Conservation (phyloP, 1,140 invertebrate species). For the Trachymyrmex septentrionalis region DNA sequence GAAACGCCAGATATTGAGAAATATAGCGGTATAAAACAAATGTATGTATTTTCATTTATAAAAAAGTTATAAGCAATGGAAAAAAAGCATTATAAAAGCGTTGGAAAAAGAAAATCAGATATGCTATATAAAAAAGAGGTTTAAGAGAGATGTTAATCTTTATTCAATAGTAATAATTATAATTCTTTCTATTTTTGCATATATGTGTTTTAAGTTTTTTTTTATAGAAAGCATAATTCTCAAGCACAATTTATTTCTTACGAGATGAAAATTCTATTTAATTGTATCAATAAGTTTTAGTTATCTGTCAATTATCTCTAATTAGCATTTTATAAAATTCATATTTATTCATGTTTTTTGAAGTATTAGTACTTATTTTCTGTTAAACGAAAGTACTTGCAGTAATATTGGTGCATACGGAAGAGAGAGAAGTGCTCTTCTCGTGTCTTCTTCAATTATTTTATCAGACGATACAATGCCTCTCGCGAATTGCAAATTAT, state of each 20-base stretch:
- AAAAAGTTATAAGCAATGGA: too few species aligned
- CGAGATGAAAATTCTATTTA: not conserved
- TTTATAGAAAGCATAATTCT: too few species aligned
- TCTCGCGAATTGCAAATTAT: slow-evolving; percentile 37
- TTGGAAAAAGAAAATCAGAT: too few species aligned
- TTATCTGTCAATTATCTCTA: not conserved
- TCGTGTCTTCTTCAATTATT: slow-evolving; percentile 21
- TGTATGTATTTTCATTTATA: too few species aligned
- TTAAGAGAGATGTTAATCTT: slow-evolving; percentile 12
- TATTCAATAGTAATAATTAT: not conserved
- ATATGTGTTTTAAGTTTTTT: not conserved
- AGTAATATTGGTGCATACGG: not conserved
- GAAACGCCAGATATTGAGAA: too few species aligned
- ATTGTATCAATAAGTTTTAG: not conserved
- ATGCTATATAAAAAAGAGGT: too few species aligned
- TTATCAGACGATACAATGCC: not conserved
- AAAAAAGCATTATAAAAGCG: too few species aligned
- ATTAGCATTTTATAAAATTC: not conserved
- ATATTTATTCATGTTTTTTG: not conserved
- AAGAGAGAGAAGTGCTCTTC: not conserved
- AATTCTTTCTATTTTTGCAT: not conserved
- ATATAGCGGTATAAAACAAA: too few species aligned
- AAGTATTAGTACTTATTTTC: slow-evolving; percentile 6
- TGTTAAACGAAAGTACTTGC: not conserved
- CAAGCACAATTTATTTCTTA: too few species aligned